These are phyloP conservation scores for Sinohyriopsis cumingii DNA, from an alignment of 2,888 invertebrate genomes.

Conservation along the genomic window DNA sequence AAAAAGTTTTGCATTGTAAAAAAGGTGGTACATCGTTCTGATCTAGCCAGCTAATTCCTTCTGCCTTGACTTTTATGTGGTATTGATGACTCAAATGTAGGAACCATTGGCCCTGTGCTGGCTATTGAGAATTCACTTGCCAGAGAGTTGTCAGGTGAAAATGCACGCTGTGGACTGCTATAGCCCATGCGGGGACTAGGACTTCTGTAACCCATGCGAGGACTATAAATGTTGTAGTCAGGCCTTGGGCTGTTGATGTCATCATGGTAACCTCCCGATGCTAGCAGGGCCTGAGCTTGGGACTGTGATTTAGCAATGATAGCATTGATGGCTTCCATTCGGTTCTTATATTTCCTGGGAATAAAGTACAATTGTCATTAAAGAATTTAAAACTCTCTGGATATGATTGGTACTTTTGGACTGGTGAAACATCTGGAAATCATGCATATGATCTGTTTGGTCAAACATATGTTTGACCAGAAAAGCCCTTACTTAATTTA, in stretches of 20 bases:
- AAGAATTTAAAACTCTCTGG: too few species aligned
- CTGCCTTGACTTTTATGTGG: too few species aligned
- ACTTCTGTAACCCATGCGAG: conserved; percentile 1
- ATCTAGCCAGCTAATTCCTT: too few species aligned
- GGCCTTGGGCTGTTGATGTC: conserved; percentile 16
- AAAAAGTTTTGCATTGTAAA: too few species aligned
- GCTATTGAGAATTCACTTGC: conserved; percentile 43
- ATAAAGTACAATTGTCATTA: not conserved
- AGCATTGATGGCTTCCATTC: conserved; percentile 69
- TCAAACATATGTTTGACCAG: too few species aligned
- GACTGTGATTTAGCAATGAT: conserved; percentile 66
- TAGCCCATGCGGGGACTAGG: conserved; percentile 14
- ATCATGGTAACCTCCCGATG: conserved; percentile 53
- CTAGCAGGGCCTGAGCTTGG: conserved; percentile 63
- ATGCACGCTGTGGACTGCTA: conserved; percentile 16
- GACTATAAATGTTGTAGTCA: not conserved
- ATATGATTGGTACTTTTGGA: too few species aligned
- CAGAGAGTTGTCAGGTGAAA: conserved; percentile 45
- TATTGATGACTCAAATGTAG: too few species aligned
- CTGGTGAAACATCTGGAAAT: too few species aligned
- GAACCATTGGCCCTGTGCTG: conserved; percentile 29
- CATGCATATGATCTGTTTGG: too few species aligned
- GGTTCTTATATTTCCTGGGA: conserved; percentile 57
- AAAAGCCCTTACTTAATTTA: too few species aligned
- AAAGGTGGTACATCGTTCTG: too few species aligned